A percentile compares a stretch with the other conserved stretches of the same genome.
phyloP scores from a whole-genome alignment of 1,140 invertebrate species.

The Gryllus bimaculatus region DNA sequence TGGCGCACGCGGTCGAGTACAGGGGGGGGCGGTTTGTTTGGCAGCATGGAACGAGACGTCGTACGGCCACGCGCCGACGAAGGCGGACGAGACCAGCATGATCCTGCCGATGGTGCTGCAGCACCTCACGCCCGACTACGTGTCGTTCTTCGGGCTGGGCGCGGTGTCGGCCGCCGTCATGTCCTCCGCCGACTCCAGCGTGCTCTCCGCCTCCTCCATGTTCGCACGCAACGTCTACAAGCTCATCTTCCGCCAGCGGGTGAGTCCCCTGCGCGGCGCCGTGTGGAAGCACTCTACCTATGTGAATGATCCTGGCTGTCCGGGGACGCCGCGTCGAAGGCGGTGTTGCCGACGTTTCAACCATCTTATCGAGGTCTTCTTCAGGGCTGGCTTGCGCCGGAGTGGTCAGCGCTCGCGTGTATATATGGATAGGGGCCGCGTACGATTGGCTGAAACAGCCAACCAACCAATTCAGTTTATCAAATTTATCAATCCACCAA shows the following conservation, averaged over 20 bases:
- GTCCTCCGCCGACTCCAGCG: conserved; percentile 96
- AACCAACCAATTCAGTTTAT: too few species aligned
- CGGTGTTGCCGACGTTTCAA: too few species aligned
- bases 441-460: too few species aligned
- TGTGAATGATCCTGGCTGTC: too few species aligned
- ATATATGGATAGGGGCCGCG: too few species aligned
- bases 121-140: conserved; percentile 85
- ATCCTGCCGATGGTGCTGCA: conserved; percentile 95
- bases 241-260: conserved; percentile 85
- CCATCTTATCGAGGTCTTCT: too few species aligned
- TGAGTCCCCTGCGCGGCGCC: conserved; percentile 33
- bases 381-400: too few species aligned
- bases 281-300: too few species aligned
- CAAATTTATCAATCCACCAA: too few species aligned
- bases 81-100: conserved; percentile 73
- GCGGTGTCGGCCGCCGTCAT: conserved; percentile 98
- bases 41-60: conserved; percentile 88
- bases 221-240: conserved; percentile 97
- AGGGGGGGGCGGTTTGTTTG: conserved; percentile 24
- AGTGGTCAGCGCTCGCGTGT: too few species aligned
- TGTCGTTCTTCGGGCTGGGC: conserved; percentile 93
- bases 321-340: too few species aligned
- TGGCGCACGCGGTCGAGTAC: too few species aligned
- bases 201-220: conserved; percentile 94
- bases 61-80: conserved; percentile 67